These are phyloP conservation scores for Grammatotria lemairii DNA, from an alignment of 2,113 vertebrate species.

Conservation along the genomic window DNA sequence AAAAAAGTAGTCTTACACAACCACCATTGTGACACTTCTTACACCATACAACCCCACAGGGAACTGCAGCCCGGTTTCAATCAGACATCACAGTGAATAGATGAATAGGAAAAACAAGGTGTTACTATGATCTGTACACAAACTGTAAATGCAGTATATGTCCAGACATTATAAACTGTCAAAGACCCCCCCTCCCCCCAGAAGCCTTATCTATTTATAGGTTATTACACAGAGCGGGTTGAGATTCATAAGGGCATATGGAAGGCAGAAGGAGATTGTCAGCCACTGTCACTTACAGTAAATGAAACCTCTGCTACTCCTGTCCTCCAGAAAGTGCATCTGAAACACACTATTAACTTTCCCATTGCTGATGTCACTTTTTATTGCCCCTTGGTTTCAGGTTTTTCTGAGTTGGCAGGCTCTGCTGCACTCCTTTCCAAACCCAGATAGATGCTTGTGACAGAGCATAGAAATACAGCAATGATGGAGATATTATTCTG, in stretches of 20 bases:
- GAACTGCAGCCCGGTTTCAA: not conserved
- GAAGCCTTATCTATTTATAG: slow-evolving; percentile 29
- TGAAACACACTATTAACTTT: slow-evolving; percentile 69
- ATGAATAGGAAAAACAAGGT: slow-evolving; percentile 28
- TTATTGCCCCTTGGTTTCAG: slow-evolving; percentile 57
- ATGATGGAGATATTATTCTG: slow-evolving; percentile 57
- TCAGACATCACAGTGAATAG: slow-evolving; percentile 1
- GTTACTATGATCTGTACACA: slow-evolving; percentile 11
- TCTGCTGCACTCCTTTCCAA: slow-evolving; percentile 13
- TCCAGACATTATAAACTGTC: not conserved
- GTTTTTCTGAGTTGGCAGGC: slow-evolving; percentile 55
- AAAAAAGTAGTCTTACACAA: not conserved
- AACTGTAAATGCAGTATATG: not conserved
- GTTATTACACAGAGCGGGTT: slow-evolving; percentile 36
- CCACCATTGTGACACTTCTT: not conserved
- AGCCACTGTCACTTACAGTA: slow-evolving; percentile 47
- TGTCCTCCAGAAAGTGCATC: slow-evolving; percentile 57
- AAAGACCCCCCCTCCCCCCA: not conserved
- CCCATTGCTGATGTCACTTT: slow-evolving; percentile 64
- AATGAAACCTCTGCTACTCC: slow-evolving; percentile 35
- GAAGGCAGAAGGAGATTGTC: slow-evolving; percentile 34
- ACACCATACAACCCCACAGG: not conserved
- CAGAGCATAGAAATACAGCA: slow-evolving; percentile 47
- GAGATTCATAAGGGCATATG: slow-evolving; percentile 35
- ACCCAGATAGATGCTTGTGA: slow-evolving; percentile 51